phyloP scores from a whole-genome alignment of 2,113 vertebrate species.

The Cyanoliseus patagonus region DNA sequence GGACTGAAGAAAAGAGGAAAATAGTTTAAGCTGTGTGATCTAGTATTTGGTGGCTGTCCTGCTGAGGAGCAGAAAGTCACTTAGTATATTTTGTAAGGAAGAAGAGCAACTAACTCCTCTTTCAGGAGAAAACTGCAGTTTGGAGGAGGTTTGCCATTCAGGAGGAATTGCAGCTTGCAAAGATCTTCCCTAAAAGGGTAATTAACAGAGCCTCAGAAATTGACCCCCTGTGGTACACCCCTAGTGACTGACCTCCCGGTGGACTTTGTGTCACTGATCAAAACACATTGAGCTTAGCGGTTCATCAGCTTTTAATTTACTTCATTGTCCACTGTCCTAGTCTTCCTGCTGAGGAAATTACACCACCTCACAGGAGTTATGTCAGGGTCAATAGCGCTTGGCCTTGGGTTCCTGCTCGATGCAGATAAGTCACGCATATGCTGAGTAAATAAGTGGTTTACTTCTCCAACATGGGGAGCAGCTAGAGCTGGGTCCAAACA shows the following conservation, averaged over 20 bases:
- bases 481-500: background rate
- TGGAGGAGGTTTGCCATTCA: background rate
- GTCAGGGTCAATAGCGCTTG: background rate
- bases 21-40: background rate
- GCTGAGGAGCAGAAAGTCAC: background rate
- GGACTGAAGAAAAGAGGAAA: background rate
- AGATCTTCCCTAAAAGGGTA: background rate
- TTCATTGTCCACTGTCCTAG: background rate
- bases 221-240: fast-evolving
- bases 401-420: background rate
- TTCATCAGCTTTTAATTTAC: background rate
- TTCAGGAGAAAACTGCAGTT: background rate
- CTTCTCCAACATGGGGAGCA: background rate
- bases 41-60: background rate
- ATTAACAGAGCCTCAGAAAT: background rate
- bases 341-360: background rate
- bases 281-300: background rate
- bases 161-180: background rate
- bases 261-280: background rate
- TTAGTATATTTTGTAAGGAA: background rate
- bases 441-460: background rate
- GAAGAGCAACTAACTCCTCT: background rate
- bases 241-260: background rate
- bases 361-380: background rate
- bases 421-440: fast-evolving